Conservation (phyloP, 2,113 vertebrate genomes). For the Strigops habroptila region DNA sequence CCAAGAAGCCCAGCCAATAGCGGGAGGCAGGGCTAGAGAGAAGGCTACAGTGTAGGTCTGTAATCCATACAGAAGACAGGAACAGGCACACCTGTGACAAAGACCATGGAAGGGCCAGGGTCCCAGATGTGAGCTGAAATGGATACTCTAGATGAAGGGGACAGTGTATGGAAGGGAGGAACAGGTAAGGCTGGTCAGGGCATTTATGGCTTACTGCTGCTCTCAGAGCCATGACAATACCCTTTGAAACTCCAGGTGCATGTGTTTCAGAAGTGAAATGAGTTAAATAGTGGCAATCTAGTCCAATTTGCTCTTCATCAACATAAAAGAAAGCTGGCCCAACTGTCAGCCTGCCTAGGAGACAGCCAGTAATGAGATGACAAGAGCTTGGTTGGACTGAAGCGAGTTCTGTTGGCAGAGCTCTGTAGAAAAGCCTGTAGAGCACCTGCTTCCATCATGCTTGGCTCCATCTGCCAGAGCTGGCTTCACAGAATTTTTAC, state of each 20-base stretch:
- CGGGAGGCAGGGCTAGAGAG: neutral
- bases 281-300: neutral
- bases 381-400: neutral
- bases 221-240: neutral
- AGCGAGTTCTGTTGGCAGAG: neutral
- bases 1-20: neutral
- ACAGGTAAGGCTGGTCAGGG: neutral
- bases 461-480: neutral
- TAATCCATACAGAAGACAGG: accelerated
- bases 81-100: neutral
- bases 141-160: neutral
- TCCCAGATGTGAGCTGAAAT: neutral
- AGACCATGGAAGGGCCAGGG: neutral
- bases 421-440: neutral
- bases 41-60: neutral
- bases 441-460: slow-evolving; percentile 26
- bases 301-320: neutral
- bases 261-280: neutral
- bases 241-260: neutral
- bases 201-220: neutral
- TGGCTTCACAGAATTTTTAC: neutral
- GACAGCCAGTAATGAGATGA: neutral
- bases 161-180: accelerated
- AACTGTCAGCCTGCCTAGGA: neutral
- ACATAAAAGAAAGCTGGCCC: neutral